Base-by-base conservation (phyloP, 2,113 vertebrate species). In the Chaenogobius annularis region DNA sequence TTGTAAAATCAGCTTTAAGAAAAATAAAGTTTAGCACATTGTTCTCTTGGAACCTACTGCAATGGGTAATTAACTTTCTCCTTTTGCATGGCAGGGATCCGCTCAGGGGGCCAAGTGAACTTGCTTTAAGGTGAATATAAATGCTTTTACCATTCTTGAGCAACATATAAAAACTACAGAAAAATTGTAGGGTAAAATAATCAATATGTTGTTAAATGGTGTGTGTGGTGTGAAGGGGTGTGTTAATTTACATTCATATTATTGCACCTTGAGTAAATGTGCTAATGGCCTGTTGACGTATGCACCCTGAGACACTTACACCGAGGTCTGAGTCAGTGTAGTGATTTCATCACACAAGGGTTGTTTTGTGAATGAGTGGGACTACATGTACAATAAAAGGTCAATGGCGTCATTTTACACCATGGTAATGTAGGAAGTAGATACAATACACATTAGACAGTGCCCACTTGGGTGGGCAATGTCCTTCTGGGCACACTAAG, bases 231-330 rank as follows among this genome's bases (percentile, higher is more conserved):
- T 6, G 22, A 12, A 31, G 22, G 4, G 23, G 23, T 3, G 7
- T 61, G 59, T 37, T 37, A 14, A 62, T 37, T 62, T 10, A 62
- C 15, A 62, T 62, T 37, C 59, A 62, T n/a, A 62, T 19, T 62
- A 19, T 62, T 62, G 13, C 26, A 62, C 37, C 59, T 37, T 62
- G 26, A 37, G 31, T 19, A 62, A 62, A 62, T 35, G 17, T 40
- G 31, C 59, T 62, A 40, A 40, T 40, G 31, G 59, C 31, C 59
- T 62, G 37, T 62, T 62, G 59, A 37, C 8, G 31, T 37, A 31
- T 31, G 23, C 12, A 20, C 23, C 10, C 56, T 59, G 26, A 62
- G 31, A 62, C 26, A 61, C 26, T 31, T 31, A 40, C 17, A 19
- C 40, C 11, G 17, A 63, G 19, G 19, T 40, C 61, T 62, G 31